Percentiles rank a stretch among this genome's conserved stretches.
These are phyloP conservation scores for Epinephelus cyanopodus DNA, from an alignment of 2,113 vertebrate species.

Conservation along the genomic window DNA sequence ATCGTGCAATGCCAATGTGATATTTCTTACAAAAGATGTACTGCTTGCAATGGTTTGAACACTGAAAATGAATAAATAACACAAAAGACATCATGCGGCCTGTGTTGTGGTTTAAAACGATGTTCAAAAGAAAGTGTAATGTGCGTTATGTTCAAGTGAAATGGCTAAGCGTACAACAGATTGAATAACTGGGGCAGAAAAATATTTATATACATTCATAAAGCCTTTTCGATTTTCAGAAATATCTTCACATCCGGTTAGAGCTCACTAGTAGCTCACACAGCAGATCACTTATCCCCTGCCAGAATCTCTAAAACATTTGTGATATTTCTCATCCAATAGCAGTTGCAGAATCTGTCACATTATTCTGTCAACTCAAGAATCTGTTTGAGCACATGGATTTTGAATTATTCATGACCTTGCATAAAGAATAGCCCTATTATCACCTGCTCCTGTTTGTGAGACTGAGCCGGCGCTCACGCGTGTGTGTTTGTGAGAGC, in stretches of 20 bases:
- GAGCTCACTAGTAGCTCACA: conserved; percentile 24
- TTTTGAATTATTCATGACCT: conserved; percentile 82
- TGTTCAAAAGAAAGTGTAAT: neutral
- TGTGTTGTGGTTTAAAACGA: neutral
- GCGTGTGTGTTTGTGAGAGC: conserved; percentile 11
- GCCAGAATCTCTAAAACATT: conserved; percentile 59
- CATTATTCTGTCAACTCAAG: conserved; percentile 79
- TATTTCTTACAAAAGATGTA: neutral
- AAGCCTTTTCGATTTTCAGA: conserved; percentile 30
- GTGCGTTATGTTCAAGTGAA: conserved; percentile 1
- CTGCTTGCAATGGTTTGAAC: neutral
- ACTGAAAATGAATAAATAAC: conserved; percentile 13
- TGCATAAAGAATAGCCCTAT: conserved; percentile 77
- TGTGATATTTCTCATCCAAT: conserved; percentile 73
- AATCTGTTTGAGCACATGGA: conserved; percentile 77
- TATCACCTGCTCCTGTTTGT: conserved; percentile 76
- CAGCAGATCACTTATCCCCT: conserved; percentile 38
- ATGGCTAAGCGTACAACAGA: neutral
- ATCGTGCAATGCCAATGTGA: neutral
- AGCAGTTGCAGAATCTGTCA: conserved; percentile 65
- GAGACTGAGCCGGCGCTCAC: conserved; percentile 35
- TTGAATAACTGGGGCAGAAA: neutral
- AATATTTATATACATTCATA: neutral
- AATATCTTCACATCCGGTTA: neutral
- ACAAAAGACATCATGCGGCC: conserved; percentile 16